Evolutionary conservation across 2,888 invertebrate genomes (phyloP).

Genomic region (Didymodactylos carnosus): DNA sequence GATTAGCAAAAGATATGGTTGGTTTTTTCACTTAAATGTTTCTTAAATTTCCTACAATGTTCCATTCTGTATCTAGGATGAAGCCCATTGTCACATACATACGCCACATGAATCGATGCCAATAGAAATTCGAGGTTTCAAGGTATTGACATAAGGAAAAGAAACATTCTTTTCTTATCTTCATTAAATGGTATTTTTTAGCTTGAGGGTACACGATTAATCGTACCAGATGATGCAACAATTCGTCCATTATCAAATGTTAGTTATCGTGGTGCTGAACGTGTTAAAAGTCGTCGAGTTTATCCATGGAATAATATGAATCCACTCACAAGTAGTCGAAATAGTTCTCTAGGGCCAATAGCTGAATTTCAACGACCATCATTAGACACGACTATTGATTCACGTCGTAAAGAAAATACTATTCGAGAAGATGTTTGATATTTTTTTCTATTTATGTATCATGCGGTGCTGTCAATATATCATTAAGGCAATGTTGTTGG

Average conservation of each 20-base stretch:
- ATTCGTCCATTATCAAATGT: not conserved
- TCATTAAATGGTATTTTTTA: no score
- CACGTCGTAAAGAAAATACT: no score
- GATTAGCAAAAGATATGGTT: not conserved
- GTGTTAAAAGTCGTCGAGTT: not conserved
- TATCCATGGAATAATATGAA: not conserved
- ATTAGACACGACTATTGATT: not conserved
- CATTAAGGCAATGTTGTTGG: no score
- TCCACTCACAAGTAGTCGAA: not conserved
- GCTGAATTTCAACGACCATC: not conserved
- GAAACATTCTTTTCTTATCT: no score
- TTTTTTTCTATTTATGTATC: no score
- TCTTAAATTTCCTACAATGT: no score
- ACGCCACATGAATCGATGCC: not conserved
- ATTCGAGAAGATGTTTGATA: no score
- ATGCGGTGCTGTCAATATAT: no score
- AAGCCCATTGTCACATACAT: not conserved
- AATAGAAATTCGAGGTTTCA: not conserved
- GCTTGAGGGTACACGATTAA: not conserved
- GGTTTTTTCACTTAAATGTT: no score
- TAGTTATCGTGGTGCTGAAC: not conserved
- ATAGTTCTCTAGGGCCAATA: not conserved
- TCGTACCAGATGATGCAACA: not conserved
- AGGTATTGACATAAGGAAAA: no score
- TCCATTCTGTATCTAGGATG: not conserved